A percentile compares a stretch with the other conserved stretches of the same genome.
Evolutionary conservation across 2,888 invertebrate species (phyloP).

Genomic region (Stenotaenia linearis): DNA sequence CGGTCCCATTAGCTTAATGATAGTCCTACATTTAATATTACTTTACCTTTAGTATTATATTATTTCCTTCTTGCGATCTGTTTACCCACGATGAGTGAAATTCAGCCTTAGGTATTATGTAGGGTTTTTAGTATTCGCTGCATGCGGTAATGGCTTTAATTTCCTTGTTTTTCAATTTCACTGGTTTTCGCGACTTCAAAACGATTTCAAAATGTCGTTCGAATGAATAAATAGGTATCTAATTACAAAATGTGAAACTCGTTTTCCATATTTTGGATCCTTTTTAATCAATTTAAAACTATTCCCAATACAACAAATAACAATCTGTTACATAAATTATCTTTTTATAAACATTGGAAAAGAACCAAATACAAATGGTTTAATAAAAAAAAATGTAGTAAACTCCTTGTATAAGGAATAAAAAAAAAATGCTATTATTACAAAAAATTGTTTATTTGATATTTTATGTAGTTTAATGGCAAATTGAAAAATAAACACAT

Average conservation of each 20-base stretch:
- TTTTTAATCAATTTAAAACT: neutral
- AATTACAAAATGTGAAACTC: too few relatives aligned
- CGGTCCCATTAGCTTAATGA: neutral
- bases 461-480: neutral
- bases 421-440: neutral
- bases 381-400: neutral
- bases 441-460: neutral
- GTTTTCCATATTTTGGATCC: neutral
- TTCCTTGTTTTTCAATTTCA: too few relatives aligned
- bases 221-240: too few relatives aligned
- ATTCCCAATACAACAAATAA: constrained; percentile 17
- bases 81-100: neutral
- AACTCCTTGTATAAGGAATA: neutral
- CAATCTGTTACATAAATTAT: neutral
- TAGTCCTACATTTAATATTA: neutral
- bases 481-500: neutral
- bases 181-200: too few relatives aligned
- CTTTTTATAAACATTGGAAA: neutral
- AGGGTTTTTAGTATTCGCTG: neutral
- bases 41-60: neutral
- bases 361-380: neutral
- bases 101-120: neutral
- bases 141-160: neutral
- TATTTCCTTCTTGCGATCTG: neutral
- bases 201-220: neutral